Evolutionary conservation across 2,888 invertebrate species (phyloP), one percentile per base, ranked within the genome.

Genomic region (Mellilla xanthometata): DNA sequence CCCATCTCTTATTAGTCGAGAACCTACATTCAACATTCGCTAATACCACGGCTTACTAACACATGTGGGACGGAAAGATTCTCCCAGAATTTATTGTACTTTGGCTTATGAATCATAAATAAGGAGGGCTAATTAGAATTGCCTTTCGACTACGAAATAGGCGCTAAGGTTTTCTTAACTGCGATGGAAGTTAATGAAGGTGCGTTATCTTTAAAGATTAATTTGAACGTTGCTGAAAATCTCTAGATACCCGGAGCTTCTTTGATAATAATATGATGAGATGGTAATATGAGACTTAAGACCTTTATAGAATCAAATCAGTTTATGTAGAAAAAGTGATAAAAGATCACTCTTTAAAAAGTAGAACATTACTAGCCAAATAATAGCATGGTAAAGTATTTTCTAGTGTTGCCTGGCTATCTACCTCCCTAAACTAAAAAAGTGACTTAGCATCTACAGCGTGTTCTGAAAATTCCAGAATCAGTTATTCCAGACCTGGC

Each of bases 81-180:
- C 80, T 59, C 61, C 60, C 58, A 74, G 80, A 87, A 89, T 88
- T 89, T 89, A 89, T 89, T 87, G 88, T 86, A 73, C 78, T 82
- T 78, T 79, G 80, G 88, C 88, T 89, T 89, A 88, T 83, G 86
- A 87, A 88, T 87, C 89, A 86, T 89, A 89, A 89, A 88, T 88
- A 86, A 86, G 79, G 74, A 68, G 68, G 76, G 74, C 86, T 88
- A 88, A 88, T 89, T 89, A 88, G 84, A 83, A 78, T 77, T 82
- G 82, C 71, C 65, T 69, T 76, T 70, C 65, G 69, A 52, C 58
- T 58, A 62, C 53, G 36, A 50, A 64, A 66, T 69, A 66, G 64
- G 54, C 67, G 62, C 61, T 66, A 64, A 68, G 72, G 72, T 70
- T 71, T 67, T 69, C 65, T 65, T 60, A 62, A 64, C 54, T 57